phyloP scores from a whole-genome alignment of 2,888 invertebrate species.

The Tetropium fuscum region DNA sequence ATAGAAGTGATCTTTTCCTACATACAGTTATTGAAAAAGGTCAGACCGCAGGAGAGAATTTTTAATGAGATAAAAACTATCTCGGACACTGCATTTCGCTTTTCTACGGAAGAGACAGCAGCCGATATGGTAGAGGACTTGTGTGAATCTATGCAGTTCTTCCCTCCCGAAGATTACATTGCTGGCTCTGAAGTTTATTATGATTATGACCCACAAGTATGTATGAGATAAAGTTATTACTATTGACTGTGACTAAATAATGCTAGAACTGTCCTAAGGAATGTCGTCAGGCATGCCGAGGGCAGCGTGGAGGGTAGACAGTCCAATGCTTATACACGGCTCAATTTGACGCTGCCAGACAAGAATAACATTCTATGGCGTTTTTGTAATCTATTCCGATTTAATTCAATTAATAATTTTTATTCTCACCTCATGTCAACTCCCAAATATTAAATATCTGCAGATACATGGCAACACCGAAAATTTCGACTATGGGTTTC shows the following conservation, averaged over 20 bases:
- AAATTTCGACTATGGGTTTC: too few species aligned
- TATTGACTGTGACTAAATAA: not conserved
- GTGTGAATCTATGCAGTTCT: constrained; percentile 84
- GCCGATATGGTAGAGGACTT: constrained; percentile 83
- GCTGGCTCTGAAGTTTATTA: constrained; percentile 81
- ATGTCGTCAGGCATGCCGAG: too few species aligned
- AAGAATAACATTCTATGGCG: too few species aligned
- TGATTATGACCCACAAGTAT: constrained; percentile 79
- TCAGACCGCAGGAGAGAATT: constrained; percentile 77
- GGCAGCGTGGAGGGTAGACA: too few species aligned
- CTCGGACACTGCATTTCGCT: constrained; percentile 80
- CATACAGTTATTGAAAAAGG: constrained; percentile 76
- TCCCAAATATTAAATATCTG: too few species aligned
- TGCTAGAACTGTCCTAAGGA: too few species aligned
- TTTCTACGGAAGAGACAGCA: constrained; percentile 77
- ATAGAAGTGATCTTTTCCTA: constrained; percentile 84
- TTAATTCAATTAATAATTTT: too few species aligned
- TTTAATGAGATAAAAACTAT: constrained; percentile 81
- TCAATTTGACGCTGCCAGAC: too few species aligned
- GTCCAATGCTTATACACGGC: too few species aligned
- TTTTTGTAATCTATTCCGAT: too few species aligned
- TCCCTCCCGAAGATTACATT: constrained; percentile 82
- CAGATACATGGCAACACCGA: too few species aligned
- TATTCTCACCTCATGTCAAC: too few species aligned
- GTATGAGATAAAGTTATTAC: not conserved